Evolutionary conservation across 2,888 invertebrate species (phyloP).

Genomic region (Tipula unca): DNA sequence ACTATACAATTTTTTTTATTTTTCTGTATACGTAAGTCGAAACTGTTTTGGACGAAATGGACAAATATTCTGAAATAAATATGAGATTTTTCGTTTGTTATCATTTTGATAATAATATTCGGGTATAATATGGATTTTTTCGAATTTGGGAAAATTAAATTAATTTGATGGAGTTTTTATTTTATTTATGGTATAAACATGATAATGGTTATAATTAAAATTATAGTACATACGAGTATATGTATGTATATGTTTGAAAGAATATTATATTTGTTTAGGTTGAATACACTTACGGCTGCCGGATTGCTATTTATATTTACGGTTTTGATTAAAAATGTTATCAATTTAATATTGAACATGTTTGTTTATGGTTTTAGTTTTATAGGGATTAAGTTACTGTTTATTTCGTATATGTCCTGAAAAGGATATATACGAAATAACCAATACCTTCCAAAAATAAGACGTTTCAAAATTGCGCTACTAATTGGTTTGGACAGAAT

Average conservation of each 20-base stretch:
- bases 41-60: background rate
- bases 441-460: no score
- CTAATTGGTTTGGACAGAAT: no score
- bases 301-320: no score
- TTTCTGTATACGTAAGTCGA: background rate
- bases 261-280: no score
- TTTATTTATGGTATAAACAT: background rate
- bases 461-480: no score
- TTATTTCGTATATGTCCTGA: no score
- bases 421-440: no score
- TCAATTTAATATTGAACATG: no score
- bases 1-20: background rate
- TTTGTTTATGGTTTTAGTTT: no score
- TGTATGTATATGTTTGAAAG: background rate
- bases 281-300: no score
- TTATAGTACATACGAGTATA: background rate
- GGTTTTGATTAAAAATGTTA: no score
- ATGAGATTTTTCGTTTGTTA: constrained; percentile 1
- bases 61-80: background rate
- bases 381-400: no score
- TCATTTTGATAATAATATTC: background rate
- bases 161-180: background rate
- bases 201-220: background rate
- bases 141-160: background rate
- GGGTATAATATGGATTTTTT: background rate